Percentiles rank a stretch among this genome's conserved stretches.
phyloP scores from a whole-genome alignment of 2,797 vertebrate genomes.

The Limnodromus scolopaceus region DNA sequence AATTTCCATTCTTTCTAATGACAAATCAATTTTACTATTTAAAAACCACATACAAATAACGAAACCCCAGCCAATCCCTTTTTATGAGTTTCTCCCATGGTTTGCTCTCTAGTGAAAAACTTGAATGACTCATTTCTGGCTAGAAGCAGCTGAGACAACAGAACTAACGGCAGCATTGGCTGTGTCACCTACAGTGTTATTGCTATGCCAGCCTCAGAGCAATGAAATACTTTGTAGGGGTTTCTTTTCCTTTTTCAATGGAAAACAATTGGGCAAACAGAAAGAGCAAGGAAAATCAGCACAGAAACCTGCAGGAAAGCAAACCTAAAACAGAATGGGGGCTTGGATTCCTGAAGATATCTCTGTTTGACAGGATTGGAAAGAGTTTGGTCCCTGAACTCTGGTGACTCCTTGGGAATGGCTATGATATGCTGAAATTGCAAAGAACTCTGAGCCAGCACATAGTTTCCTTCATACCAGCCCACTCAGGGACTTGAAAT shows the following conservation, averaged over 20 bases:
- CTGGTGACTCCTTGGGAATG: constrained; percentile 25
- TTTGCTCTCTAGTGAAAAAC: not conserved
- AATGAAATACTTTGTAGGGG: not conserved
- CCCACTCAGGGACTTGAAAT: constrained; percentile 54
- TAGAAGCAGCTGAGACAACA: constrained; percentile 11
- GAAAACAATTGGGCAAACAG: not conserved
- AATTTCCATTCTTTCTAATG: not conserved
- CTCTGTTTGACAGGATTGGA: not conserved
- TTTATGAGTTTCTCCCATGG: not conserved
- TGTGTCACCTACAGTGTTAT: not conserved
- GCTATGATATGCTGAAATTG: constrained; percentile 28
- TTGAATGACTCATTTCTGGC: constrained; percentile 8
- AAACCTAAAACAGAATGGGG: not conserved
- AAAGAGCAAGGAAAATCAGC: not conserved
- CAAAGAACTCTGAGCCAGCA: constrained; percentile 37
- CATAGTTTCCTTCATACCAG: constrained; percentile 58
- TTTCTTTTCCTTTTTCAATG: not conserved
- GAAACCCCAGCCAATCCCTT: not conserved
- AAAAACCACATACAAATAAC: not conserved
- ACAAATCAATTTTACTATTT: not conserved
- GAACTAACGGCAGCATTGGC: not conserved
- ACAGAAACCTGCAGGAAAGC: not conserved
- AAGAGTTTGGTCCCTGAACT: constrained; percentile 19
- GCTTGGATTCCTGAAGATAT: not conserved
- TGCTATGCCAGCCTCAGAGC: not conserved